Evolutionary conservation across 2,888 invertebrate species (phyloP), one percentile per base, ranked within the genome.

Genomic region (Eupeodes latifasciatus): DNA sequence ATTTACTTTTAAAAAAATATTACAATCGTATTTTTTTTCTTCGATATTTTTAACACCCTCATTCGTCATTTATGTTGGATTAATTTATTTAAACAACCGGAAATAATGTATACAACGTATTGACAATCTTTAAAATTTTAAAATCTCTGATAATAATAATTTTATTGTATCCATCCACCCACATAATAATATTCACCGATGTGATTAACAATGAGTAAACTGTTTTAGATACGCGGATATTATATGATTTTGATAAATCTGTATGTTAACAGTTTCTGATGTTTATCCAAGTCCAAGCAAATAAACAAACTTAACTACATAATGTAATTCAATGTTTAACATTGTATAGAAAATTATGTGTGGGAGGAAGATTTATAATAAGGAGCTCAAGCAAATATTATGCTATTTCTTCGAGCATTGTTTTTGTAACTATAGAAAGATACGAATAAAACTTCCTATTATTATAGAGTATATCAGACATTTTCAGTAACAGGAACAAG

Each of bases 141-240:
- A 55, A 49, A 27, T 51, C 59, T 59, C 14, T 47, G 81, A 81
- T 72, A 61, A n/a, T 75, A 76, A 81, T 72, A 74, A n/a, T 57
- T 75, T 75, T 74, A 57, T 55, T 67, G 57, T 61, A 74, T 49
- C 77, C 77, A 61, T 77, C 71, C 85, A 19, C 69, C 27, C 27
- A 27, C 27, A 27, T 27, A 27, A 12, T 40, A 10, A 10, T 14
- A 44, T 16, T 69, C 2, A 0, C 1, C 19, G 19, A 49, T 53
- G 11, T 55, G 14, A 36, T 47, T 27, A 74, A 85, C 85, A 85
- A 81, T 82, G 47, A 64, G 0, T 67, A 86, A 86, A 81, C 57
- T 72, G 77, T 81, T 40, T 7, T 1, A 40, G 0, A 40, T 40
- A 40, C 9, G 40, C 40, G 40, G 40, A 40, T 40, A 7, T 7